Percentiles rank a stretch among this genome's conserved stretches.
These are phyloP conservation scores for Misgurnus anguillicaudatus DNA, from an alignment of 2,113 vertebrate genomes.

Conservation along the genomic window DNA sequence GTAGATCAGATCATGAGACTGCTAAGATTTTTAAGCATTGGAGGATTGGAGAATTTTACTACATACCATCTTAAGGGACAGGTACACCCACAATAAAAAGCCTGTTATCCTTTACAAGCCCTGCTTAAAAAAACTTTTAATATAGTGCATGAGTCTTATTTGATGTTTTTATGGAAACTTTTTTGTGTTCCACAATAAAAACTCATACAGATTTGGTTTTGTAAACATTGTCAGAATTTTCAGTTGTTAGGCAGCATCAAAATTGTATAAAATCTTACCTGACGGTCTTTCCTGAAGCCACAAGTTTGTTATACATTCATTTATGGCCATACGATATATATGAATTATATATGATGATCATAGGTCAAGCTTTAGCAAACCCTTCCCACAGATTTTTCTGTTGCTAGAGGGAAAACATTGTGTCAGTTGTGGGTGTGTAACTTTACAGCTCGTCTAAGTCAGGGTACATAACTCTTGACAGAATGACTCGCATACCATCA, in stretches of 20 bases:
- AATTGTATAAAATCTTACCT: neutral
- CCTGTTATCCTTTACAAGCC: too few relatives aligned
- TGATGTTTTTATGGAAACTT: too few relatives aligned
- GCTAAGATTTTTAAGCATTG: neutral
- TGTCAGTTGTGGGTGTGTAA: constrained; percentile 51
- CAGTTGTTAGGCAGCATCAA: neutral
- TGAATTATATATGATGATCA: constrained; percentile 60
- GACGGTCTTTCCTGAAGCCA: neutral
- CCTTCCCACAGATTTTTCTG: constrained; percentile 53
- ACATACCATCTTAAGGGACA: neutral
- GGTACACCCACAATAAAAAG: too few relatives aligned
- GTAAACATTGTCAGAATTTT: too few relatives aligned
- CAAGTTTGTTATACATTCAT: constrained; percentile 5
- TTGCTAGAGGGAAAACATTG: constrained; percentile 42
- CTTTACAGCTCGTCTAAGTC: neutral
- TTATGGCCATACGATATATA: constrained; percentile 54
- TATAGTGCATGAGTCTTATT: too few relatives aligned
- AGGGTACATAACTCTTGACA: constrained; percentile 72
- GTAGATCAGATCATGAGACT: neutral
- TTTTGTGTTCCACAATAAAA: too few relatives aligned
- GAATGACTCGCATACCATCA: constrained; percentile 69
- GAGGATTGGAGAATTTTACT: too few relatives aligned
- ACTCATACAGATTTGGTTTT: too few relatives aligned
- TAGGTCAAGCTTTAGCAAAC: constrained; percentile 50
- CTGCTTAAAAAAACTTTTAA: too few relatives aligned